Base-by-base conservation (phyloP, 2,888 invertebrate genomes). In the Thyatira batis region DNA sequence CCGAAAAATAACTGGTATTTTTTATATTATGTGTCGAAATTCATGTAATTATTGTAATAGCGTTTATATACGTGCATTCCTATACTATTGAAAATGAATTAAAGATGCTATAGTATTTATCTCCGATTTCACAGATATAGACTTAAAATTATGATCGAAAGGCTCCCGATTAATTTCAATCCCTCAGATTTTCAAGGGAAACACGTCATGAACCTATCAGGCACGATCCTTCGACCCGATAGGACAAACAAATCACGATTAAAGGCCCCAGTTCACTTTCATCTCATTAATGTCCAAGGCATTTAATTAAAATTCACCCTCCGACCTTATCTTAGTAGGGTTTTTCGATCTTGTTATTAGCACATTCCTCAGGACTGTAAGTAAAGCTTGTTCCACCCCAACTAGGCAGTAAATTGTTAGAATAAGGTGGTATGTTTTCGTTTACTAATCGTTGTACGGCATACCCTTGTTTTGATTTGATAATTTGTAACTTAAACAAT, bases 281-380 rank as follows among this genome's bases (percentile, higher is more conserved):
- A 85, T 91, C 89, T 86, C 86, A 87, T 89, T 89, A 89, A 85
- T 85, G 83, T 84, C 71, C 82, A 78, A 81, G 83, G 84, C 84
- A 85, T 91, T 91, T 91, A 90, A 91, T 91, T 91, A 90, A 91
- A 90, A 87, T 87, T 84, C 87, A 85, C 89, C 90, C 90, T 82
- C 80, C 74, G 76, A 78, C 83, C 82, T 82, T 84, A 82, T 84
- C 84, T 82, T 80, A 69, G 74, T 76, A 71, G 81, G 82, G 82
- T 81, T 86, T 84, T 80, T 76, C 82, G 84, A 82, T 80, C 84
- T 82, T 79, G 84, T 88, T 89, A 89, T 90, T 89, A 88, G 84
- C 85, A 80, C 87, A 87, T 87, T 85, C 81, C 77, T 59, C 63
- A 60, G 60, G 60, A 57, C 67, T 61, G 65, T 39, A 33, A 33